Base-by-base conservation (phyloP, 2,888 invertebrate species). In the Apantesis nais region DNA sequence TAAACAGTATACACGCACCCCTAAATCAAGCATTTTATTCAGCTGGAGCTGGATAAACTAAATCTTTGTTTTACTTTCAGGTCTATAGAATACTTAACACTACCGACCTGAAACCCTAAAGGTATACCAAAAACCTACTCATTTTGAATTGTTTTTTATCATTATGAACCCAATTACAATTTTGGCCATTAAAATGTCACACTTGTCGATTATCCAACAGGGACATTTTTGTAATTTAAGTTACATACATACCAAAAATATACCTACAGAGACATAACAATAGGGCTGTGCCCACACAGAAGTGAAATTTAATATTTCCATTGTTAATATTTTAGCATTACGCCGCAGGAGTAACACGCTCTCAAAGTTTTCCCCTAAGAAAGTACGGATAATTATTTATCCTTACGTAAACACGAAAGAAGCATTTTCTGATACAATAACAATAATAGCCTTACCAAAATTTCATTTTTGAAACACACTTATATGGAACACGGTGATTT, bases 311-410 rank as follows among this genome's bases (percentile, higher is more conserved):
- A 87, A 88, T 88, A 88, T 86, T 86, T 85, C 84, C 83, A 85
- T 84, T 85, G 86, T 87, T 88, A 86, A 87, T 87, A 85, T 86
- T 87, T 83, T 77, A 85, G 79, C 74, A 84, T 79, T 81, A 80
- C 84, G 88, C 90, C 89, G 77, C 83, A 78, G 87, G 90, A 85
- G 83, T 77, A 85, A 83, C 82, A 86, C 82, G 85, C 88, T 81
- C 74, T 71, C 74, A 81, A 88, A 89, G 77, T 86, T 89, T 86
- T 82, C 89, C 88, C 89, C 88, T 83, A 88, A 88, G 87, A 89
- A 88, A 88, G 88, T 88, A 86, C 78, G 81, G 84, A 86, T 87
- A 88, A 88, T 88, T 88, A 87, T 88, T 88, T 86, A 87, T 85
- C 80, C 83, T 79, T 79, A 83, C 74, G 78, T 75, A 82, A 83